Evolutionary conservation across 2,113 vertebrate species (phyloP), one percentile per base, ranked within the genome.

Genomic region (Electrona antarctica): DNA sequence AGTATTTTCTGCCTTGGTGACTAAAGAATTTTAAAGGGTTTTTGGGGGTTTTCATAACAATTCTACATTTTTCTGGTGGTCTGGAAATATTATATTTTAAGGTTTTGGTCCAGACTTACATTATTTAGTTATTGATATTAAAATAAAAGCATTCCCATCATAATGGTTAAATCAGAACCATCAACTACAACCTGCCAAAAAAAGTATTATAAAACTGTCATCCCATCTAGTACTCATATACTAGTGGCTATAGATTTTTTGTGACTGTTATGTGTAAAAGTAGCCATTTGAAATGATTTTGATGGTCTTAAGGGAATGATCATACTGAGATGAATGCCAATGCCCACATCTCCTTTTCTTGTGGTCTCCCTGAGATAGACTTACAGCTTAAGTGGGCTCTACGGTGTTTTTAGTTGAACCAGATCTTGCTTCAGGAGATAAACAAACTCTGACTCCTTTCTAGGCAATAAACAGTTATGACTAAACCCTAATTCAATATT

Each of bases 161-260:
- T 21, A 21, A 21, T 21, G 21, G 21, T 21, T 21, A 21, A 21
- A 21, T 55, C 52, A 55, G 9, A 12, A 55, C n/a, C 7, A 21
- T 21, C 21, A 21, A 21, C 45, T 49, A 28, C 59, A 60, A 71
- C 61, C 45, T 66, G 59, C 54, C 71, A 78, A 13, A 71, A 71
- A 50, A 62, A 64, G 59, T 81, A 73, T 74, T 67, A 69, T 64
- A 46, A 57, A 1, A 29, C 66, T 71, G 74, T 77, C 71, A 56
- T 72, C 71, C 56, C 63, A 79, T 78, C 46, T 62, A 2, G 21
- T 21, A 14, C 77, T 87, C 71, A 80, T 66, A 74, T 72, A 77
- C 75, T 85, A 63, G 21, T 72, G 50, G 58, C 48, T 28, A 65
- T 15, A 14, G 78, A 77, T 88, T 91, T 85, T 83, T 54, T 59